phyloP scores from a whole-genome alignment of 2,888 invertebrate genomes.

The Anagyrus pseudococci region DNA sequence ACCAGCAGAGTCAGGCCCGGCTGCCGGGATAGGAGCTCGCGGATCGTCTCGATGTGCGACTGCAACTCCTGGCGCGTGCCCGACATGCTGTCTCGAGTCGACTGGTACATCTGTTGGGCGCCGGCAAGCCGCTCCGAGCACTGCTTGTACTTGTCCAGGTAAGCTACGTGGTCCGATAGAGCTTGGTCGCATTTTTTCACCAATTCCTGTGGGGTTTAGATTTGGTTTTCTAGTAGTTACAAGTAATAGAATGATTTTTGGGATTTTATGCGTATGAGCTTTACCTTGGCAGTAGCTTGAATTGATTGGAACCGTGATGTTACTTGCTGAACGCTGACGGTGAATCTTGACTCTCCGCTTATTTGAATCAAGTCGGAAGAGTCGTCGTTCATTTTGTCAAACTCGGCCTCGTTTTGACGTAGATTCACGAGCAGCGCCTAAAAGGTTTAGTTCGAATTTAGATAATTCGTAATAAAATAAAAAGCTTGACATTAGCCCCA shows the following conservation, averaged over 20 bases:
- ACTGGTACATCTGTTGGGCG: slow-evolving; percentile 76
- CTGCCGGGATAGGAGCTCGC: slow-evolving; percentile 78
- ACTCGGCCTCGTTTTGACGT: slow-evolving; percentile 84
- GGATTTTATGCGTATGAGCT: slow-evolving; percentile 5
- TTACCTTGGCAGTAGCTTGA: slow-evolving; percentile 81
- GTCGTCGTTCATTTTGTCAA: slow-evolving; percentile 86
- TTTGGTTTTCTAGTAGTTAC: too few relatives aligned
- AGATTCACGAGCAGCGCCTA: slow-evolving; percentile 80
- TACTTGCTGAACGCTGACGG: slow-evolving; percentile 88
- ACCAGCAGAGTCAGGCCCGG: slow-evolving; percentile 77
- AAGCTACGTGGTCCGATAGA: slow-evolving; percentile 79
- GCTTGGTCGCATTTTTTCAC: slow-evolving; percentile 92
- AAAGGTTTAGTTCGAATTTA: too few relatives aligned
- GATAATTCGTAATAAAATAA: background rate
- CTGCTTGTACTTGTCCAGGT: slow-evolving; percentile 83
- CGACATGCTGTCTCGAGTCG: slow-evolving; percentile 67
- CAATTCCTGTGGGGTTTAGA: slow-evolving; percentile 70
- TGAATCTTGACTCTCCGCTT: slow-evolving; percentile 85
- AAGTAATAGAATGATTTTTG: background rate
- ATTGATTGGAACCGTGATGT: slow-evolving; percentile 89
- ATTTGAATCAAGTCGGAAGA: slow-evolving; percentile 84
- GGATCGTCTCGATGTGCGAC: slow-evolving; percentile 73
- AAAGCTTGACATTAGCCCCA: background rate
- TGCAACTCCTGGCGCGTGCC: slow-evolving; percentile 74
- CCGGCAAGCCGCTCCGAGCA: slow-evolving; percentile 82